phyloP scores from a whole-genome alignment of 2,113 vertebrate genomes.

The Xenopus tropicalis region UCB_Xtro_10.0 CM004443.2:144759501-144760000 shows the following conservation, averaged over 20 bases:
- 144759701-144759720: background rate
- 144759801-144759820: conserved; percentile 90
- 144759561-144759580: background rate
- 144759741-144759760: background rate
- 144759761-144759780: conserved; percentile 63
- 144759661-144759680: conserved; percentile 7
- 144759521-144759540: no score
- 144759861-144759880: no score
- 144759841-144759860: background rate
- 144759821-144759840: conserved; percentile 80
- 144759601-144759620: background rate
- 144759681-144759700: conserved; percentile 1
- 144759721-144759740: conserved; percentile 12
- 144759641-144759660: background rate
- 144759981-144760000: no score
- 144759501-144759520: no score
- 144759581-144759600: background rate
- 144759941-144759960: no score
- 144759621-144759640: background rate
- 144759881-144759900: no score
- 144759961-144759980: no score
- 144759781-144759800: conserved; percentile 93
- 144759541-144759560: background rate
- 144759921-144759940: no score
- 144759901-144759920: no score